Percentiles rank a stretch among this genome's conserved stretches.
phyloP scores from a whole-genome alignment of 2,888 invertebrate genomes.

The Amphipoea lucens region DNA sequence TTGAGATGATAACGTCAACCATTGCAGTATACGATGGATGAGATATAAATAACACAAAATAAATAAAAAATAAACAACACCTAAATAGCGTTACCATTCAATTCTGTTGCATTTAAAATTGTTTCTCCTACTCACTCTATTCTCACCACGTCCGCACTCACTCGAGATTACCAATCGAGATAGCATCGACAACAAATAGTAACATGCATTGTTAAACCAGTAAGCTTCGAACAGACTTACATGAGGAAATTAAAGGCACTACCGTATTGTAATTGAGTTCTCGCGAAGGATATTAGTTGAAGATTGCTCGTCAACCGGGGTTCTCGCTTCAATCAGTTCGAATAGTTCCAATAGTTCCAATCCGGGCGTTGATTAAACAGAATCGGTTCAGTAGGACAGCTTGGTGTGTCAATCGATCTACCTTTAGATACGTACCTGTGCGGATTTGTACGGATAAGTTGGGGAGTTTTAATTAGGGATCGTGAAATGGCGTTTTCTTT shows the following conservation, averaged over 20 bases:
- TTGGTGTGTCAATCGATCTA: constrained; percentile 70
- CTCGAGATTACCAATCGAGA: no score
- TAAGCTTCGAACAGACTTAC: constrained; percentile 66
- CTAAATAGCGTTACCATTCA: neutral
- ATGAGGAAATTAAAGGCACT: constrained; percentile 86
- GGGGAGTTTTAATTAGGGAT: constrained; percentile 32
- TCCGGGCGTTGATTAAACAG: constrained; percentile 87
- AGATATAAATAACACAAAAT: neutral
- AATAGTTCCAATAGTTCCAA: constrained; percentile 85
- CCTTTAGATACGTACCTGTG: constrained; percentile 34
- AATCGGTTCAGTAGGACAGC: constrained; percentile 88
- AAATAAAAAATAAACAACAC: neutral
- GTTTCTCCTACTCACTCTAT: neutral
- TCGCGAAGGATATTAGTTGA: constrained; percentile 88
- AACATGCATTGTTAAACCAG: constrained; percentile 61
- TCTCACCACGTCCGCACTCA: constrained; percentile 23
- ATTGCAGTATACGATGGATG: neutral
- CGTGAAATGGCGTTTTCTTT: neutral
- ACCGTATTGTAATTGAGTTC: constrained; percentile 87
- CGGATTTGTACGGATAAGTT: constrained; percentile 13
- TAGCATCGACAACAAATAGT: constrained; percentile 53
- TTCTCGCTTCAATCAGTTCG: constrained; percentile 85
- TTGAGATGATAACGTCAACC: neutral
- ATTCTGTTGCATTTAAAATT: neutral
- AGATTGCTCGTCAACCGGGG: constrained; percentile 89